Evolutionary conservation across 2,113 vertebrate species (phyloP).

Genomic region (Empidonax traillii): DNA sequence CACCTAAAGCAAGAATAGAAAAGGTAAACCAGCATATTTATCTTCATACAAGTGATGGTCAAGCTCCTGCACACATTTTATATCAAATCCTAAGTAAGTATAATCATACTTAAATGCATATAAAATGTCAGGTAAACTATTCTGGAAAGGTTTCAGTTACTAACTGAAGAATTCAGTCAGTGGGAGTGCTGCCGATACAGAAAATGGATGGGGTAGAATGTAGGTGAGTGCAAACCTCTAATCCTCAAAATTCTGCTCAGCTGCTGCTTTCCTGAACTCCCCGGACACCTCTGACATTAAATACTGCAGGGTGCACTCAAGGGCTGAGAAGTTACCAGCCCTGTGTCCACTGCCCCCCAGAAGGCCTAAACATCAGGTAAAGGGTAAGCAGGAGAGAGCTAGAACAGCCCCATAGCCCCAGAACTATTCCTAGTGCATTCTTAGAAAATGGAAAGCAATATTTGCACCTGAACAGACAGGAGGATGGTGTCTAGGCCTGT

Average conservation of each 20-base stretch:
- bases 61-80: not conserved
- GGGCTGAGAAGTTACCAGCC: not conserved
- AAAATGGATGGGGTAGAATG: not conserved
- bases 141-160: not conserved
- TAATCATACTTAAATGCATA: not conserved
- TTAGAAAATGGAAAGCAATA: not conserved
- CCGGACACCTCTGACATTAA: not conserved
- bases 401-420: not conserved
- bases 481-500: not conserved
- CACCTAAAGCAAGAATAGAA: conserved; percentile 77
- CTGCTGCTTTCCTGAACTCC: not conserved
- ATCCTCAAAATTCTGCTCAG: not conserved
- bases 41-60: not conserved
- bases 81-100: not conserved
- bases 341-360: not conserved
- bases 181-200: not conserved
- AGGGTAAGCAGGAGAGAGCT: not conserved
- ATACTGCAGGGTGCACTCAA: not conserved
- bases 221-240: not conserved
- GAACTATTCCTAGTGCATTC: not conserved
- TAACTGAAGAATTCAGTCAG: not conserved
- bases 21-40: not conserved
- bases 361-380: not conserved
- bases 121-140: not conserved
- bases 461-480: not conserved